Percentiles rank a stretch among this genome's conserved stretches.
Evolutionary conservation across 2,797 vertebrate species (phyloP).

Genomic region (Rhinatrema bivittatum): DNA sequence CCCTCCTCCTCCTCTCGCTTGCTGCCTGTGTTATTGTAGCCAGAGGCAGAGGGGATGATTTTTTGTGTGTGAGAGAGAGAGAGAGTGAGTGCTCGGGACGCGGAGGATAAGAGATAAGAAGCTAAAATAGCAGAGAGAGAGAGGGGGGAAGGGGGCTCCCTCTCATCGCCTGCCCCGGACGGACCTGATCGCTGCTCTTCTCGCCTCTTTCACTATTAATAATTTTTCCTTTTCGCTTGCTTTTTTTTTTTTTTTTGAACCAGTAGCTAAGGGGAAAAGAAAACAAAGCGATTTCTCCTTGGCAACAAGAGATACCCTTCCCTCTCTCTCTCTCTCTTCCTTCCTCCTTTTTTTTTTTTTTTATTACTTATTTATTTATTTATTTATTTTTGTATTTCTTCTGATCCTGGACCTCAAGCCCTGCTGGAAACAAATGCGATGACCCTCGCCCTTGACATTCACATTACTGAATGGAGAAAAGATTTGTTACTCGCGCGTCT

Average conservation of each 20-base stretch:
- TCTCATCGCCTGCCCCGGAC: too few relatives aligned
- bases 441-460: conserved; percentile 49
- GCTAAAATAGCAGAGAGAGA: conserved; percentile 24
- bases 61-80: conserved; percentile 19
- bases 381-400: too few relatives aligned
- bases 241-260: conserved; percentile 26
- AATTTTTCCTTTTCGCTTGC: not conserved
- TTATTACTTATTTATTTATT: too few relatives aligned
- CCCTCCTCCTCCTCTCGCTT: conserved; percentile 12
- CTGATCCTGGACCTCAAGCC: conserved; percentile 38
- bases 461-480: conserved; percentile 38
- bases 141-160: conserved; percentile 5
- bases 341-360: conserved; percentile 7
- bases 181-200: too few relatives aligned
- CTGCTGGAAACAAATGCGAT: conserved; percentile 40
- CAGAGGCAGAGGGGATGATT: conserved; percentile 14
- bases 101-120: conserved; percentile 33
- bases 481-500: conserved; percentile 23
- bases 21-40: conserved; percentile 6
- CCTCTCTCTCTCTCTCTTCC: not conserved
- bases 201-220: not conserved
- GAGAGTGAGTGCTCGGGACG: conserved; percentile 42
- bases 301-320: conserved; percentile 38
- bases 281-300: conserved; percentile 48
- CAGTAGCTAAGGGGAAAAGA: conserved; percentile 40